These are phyloP conservation scores for Semnornis frantzii DNA, from an alignment of 2,113 vertebrate species.

Conservation along the genomic window DNA sequence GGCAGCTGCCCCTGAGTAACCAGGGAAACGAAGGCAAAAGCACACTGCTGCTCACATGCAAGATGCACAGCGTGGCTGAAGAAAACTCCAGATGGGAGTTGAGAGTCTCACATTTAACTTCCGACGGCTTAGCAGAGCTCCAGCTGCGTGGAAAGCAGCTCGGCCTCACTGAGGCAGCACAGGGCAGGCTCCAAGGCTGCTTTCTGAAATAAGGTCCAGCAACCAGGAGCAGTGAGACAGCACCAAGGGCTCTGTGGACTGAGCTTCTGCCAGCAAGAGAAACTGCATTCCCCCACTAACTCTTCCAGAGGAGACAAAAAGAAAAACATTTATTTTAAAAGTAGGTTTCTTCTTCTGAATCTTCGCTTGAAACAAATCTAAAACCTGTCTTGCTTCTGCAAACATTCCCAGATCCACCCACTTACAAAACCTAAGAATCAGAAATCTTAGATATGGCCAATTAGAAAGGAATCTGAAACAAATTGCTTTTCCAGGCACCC, in stretches of 20 bases:
- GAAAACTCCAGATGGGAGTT: neutral
- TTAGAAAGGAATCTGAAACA: neutral
- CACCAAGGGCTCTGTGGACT: fast-evolving
- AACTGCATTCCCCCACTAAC: neutral
- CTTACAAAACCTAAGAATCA: neutral
- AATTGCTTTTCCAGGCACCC: neutral
- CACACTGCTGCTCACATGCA: fast-evolving
- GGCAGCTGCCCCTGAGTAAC: neutral
- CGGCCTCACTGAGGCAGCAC: fast-evolving
- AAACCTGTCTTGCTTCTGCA: neutral
- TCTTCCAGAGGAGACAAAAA: neutral
- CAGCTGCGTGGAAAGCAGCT: fast-evolving
- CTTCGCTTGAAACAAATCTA: neutral
- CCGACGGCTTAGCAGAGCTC: neutral
- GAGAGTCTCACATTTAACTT: fast-evolving
- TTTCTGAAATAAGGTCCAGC: neutral
- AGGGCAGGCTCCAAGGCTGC: neutral
- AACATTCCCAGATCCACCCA: neutral
- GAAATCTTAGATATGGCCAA: neutral
- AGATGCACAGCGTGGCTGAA: fast-evolving
- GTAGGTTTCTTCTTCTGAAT: neutral
- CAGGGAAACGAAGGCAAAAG: neutral
- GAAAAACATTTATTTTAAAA: neutral
- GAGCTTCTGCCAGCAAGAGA: neutral
- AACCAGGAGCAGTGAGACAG: neutral